Percentiles rank a stretch among this genome's conserved stretches.
Conservation (phyloP, 2,888 invertebrate species). For the Pasiphila rectangulata region DNA sequence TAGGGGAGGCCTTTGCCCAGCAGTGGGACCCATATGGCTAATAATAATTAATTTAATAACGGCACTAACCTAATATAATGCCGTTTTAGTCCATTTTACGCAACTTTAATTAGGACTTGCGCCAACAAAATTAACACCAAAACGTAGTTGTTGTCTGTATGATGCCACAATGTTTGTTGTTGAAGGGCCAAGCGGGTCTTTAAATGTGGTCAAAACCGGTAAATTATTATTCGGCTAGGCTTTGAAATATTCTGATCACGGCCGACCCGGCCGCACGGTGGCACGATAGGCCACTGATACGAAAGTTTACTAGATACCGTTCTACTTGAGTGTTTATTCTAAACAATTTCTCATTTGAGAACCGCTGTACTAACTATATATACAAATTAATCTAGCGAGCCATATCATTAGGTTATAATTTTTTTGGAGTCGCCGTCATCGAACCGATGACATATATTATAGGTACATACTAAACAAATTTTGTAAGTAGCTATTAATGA, state of each 20-base stretch:
- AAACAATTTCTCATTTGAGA: neutral
- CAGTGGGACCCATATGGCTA: too few relatives aligned
- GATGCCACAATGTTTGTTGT: constrained; percentile 18
- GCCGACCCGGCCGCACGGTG: constrained; percentile 37
- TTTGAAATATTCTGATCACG: constrained; percentile 51
- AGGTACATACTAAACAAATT: too few relatives aligned
- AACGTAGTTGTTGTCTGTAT: too few relatives aligned
- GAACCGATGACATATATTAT: too few relatives aligned
- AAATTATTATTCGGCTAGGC: constrained; percentile 21
- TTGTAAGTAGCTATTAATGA: neutral
- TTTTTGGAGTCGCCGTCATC: too few relatives aligned
- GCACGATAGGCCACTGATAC: constrained; percentile 32
- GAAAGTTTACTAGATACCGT: constrained; percentile 38
- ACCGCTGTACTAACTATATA: neutral
- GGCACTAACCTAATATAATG: too few relatives aligned
- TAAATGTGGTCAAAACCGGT: constrained; percentile 31
- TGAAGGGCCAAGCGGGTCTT: constrained; percentile 18
- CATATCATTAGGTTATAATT: too few relatives aligned
- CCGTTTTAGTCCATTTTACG: too few relatives aligned
- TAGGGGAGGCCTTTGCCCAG: too few relatives aligned
- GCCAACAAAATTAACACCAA: neutral
- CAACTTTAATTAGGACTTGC: too few relatives aligned
- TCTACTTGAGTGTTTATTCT: constrained; percentile 27
- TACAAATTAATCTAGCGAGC: too few relatives aligned
- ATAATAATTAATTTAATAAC: too few relatives aligned